Evolutionary conservation across 2,888 invertebrate species (phyloP), one percentile per base, ranked within the genome.

Genomic region (Exephanes ischioxanthus): DNA sequence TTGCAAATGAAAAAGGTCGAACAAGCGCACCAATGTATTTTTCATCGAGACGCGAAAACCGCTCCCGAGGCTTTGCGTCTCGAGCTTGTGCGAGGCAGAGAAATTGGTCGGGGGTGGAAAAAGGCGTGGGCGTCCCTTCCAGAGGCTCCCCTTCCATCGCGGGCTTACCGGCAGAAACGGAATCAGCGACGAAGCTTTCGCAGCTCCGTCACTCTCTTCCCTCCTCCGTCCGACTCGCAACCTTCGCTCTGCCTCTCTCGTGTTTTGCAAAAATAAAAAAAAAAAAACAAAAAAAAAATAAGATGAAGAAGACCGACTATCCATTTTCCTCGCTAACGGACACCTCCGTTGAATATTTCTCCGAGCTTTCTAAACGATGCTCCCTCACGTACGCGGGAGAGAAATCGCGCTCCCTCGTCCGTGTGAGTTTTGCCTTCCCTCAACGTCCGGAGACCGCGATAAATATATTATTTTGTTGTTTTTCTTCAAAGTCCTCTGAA

Each of bases 331-430:
- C 83, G 58, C 83, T 82, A 78, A 83, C 78, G 78, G 83, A 76
- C 83, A 73, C 53, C 82, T 78, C 45, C 85, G 75, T 79, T 83
- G 83, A 80, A 83, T 83, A 83, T 83, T 83, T 79, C 61, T 33
- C 55, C 37, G 51, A 53, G 77, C 67, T 73, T 73, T 72, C 41
- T 37, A 22, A 66, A 76, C 37, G 48, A 51, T 68, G 19, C 76
- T 63, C 30, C 22, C 72, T 72, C 67, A 77, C 77, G 67, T 66
- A 76, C 53, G 53, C 19, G 55, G 73, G 5, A 58, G 67, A 76
- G 37, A 51, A 51, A 76, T 76, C 30, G 76, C 51, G 76, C 51
- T 19, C 19, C 30, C 11, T 5, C 30, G 61, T 48, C 48, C 45
- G 45, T 30, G 48, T 22, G 30, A 48, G 30, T 26, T 26, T 33